Evolutionary conservation across 2,888 invertebrate genomes (phyloP), one percentile per base, ranked within the genome.

Genomic region (Nomada flava): DNA sequence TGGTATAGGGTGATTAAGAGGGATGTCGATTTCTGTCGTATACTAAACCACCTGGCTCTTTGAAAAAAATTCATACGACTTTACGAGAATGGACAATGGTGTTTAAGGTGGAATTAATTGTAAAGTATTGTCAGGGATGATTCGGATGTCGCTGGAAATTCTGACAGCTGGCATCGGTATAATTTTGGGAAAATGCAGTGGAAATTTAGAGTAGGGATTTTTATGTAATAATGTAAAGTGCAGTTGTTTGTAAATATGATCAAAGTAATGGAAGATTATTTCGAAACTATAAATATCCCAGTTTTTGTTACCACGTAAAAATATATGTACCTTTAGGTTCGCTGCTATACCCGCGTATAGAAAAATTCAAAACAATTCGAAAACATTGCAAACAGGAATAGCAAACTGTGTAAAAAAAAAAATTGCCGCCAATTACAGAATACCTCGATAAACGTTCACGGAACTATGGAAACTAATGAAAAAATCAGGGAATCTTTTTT

Each of bases 1-100:
- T 20, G 69, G 11, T 20, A 20, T 60, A 29, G 62, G 18, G 55
- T 63, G 67, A 81, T 64, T 15, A 67, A 55, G 62, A 59, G 53
- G 18, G 55, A 60, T 10, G 44, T 59, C 69, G 57, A 68, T 20
- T 20, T 65, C 47, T 53, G 7, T 9, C 15, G 36, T 13, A 4
- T 13, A 23, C 36, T 20, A 53, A 55, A 53, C 13, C 36, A 10
- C 9, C 5, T 5, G 1, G 3, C 18, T 18, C 15, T 55, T 36
- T 2, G 23, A 20, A 9, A 10, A 10, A 1, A 52, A n/a, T 52
- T n/a, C 36, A 36, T 52, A 2, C 52, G 18, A 52, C 15, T 52
- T 36, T 36, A 36, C 36, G 36, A 36, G 36, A 36, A 36, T 7
- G 36, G 5, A 1, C 36, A 36, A 36, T 7, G 36, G 36, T 36